Conservation (phyloP, 1,140 invertebrate genomes). For the Portunus trituberculatus region DNA sequence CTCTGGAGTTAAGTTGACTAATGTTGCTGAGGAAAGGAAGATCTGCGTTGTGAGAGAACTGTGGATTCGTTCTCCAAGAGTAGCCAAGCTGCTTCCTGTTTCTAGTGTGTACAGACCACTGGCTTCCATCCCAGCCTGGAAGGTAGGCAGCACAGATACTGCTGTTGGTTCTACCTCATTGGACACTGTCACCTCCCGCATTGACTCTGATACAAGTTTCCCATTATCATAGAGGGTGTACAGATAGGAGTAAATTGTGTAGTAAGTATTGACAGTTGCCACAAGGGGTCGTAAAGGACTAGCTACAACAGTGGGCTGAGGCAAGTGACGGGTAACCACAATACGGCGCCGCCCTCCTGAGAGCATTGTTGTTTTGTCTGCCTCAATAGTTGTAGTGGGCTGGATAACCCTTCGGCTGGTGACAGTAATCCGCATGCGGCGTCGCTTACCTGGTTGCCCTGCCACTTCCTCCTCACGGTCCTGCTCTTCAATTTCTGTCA, state of each 20-base stretch:
- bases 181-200: constrained; percentile 78
- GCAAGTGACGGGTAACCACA: constrained; percentile 60
- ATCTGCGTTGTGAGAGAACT: constrained; percentile 79
- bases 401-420: constrained; percentile 80
- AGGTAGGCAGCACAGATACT: constrained; percentile 74
- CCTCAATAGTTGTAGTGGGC: constrained; percentile 35
- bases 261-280: constrained; percentile 77
- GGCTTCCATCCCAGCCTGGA: constrained; percentile 75
- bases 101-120: constrained; percentile 78
- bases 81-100: constrained; percentile 76
- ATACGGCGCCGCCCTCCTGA: constrained; percentile 56
- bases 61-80: constrained; percentile 79
- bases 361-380: constrained; percentile 56
- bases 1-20: constrained; percentile 78
- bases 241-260: constrained; percentile 78
- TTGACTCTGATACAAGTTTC: constrained; percentile 73
- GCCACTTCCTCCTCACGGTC: constrained; percentile 76
- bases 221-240: constrained; percentile 76
- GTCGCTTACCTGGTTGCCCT: constrained; percentile 30
- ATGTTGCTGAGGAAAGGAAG: constrained; percentile 79
- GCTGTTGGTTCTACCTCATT: constrained; percentile 77
- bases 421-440: constrained; percentile 57
- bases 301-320: constrained; percentile 62
- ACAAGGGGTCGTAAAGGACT: constrained; percentile 47
- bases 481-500: constrained; percentile 58